Evolutionary conservation across 2,797 vertebrate species (phyloP).

Genomic region (Periparus ater): DNA sequence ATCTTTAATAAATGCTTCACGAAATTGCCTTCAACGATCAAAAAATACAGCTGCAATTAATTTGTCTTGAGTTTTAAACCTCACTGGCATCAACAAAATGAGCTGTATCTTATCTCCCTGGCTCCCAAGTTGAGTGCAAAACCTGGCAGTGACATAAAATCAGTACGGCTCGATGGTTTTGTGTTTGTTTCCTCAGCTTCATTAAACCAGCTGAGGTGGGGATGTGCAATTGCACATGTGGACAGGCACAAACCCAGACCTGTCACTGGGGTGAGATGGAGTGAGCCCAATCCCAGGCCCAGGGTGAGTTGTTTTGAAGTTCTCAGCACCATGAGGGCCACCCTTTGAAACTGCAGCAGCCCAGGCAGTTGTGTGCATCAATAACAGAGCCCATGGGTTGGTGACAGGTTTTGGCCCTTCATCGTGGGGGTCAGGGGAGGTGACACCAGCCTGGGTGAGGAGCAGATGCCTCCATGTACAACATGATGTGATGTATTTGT

Average conservation of each 20-base stretch:
- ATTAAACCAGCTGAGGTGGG: not conserved
- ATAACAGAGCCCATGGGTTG: not conserved
- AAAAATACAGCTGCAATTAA: constrained; percentile 4
- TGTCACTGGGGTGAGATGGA: not conserved
- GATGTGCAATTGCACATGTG: fast-evolving
- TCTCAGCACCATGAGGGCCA: not conserved
- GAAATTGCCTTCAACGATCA: not conserved
- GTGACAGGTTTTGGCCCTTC: not conserved
- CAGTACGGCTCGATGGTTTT: not conserved
- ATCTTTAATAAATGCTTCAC: not conserved
- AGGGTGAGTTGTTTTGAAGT: not conserved
- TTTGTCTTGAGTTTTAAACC: not conserved
- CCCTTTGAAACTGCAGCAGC: not conserved
- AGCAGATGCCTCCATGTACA: not conserved
- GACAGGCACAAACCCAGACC: not conserved
- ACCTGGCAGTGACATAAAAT: not conserved
- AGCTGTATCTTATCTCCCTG: not conserved
- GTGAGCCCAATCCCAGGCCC: not conserved
- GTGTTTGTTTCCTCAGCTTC: not conserved
- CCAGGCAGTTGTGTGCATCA: fast-evolving
- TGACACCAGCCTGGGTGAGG: not conserved
- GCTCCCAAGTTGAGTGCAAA: not conserved
- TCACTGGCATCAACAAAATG: not conserved
- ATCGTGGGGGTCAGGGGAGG: fast-evolving
- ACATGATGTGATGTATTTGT: not conserved